Base-by-base conservation (phyloP, 2,113 vertebrate species). In the Pomatostomus ruficeps region DNA sequence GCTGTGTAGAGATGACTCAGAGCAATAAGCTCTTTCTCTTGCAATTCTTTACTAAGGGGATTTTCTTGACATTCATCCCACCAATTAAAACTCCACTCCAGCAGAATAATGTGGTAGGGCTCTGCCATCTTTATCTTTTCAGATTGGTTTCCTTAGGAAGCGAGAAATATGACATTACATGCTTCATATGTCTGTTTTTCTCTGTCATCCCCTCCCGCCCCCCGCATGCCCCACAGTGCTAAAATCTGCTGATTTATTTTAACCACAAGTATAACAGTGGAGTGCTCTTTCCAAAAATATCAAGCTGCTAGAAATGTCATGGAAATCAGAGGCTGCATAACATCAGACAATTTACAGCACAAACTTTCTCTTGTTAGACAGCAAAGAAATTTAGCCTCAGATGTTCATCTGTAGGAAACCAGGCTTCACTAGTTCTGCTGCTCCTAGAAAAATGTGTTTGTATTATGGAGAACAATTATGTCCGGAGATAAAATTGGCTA, bases 231-330 rank as follows among this genome's bases (percentile, higher is more conserved):
- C 42, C 38, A 80, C 22, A 52, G 48, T 72, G 78, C 85, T 91
- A 89, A 95, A 93, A 79, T 91, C 85, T 96, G 77, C 85, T 94
- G 96, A 94, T 91, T 88, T 95, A 94, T 96, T 95, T 91, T 85
- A 96, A 94, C 85, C 88, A 73, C 95, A 91, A 94, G 18, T 88
- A 42, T 52, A 91, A 88, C 54, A 91, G 88, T 85, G n/a, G 36
- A 85, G 62, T 22, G 28, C 45, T 88, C 52, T 49, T 96, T 88
- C 88, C 88, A 89, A 88, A 94, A 96, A 79, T 83, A 72, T 79
- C 43, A 76, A 85, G 58, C 75, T 90, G 82, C 38, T 91, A 85
- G 46, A 93, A 88, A 42, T 82, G 58, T 82, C 70, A 45, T 83
- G 66, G 93, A 91, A 96, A 89, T 94, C 78, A 91, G 62, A 79